Evolutionary conservation across 2,113 vertebrate genomes (phyloP).

Genomic region (Apodemus sylvaticus): DNA sequence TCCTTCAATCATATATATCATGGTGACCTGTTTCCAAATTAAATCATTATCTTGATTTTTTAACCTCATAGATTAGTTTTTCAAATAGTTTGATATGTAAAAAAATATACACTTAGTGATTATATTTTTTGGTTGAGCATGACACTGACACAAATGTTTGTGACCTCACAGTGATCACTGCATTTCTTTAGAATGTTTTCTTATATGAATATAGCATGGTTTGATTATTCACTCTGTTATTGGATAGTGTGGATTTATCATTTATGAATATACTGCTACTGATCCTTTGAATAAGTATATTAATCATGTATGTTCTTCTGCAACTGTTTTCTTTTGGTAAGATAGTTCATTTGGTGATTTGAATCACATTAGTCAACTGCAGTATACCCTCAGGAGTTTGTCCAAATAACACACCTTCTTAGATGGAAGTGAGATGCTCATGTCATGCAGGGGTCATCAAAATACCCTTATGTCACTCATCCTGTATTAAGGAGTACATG

Average conservation of each 20-base stretch:
- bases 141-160: neutral
- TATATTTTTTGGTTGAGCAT: neutral
- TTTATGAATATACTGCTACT: neutral
- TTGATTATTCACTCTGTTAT: neutral
- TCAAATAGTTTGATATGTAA: neutral
- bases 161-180: neutral
- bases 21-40: neutral
- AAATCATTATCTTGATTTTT: neutral
- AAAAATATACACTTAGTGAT: neutral
- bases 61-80: neutral
- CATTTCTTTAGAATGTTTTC: neutral
- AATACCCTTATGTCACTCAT: too few relatives aligned
- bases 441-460: neutral
- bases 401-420: neutral
- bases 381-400: neutral
- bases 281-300: neutral
- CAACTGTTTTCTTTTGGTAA: too few relatives aligned
- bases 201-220: neutral
- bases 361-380: neutral
- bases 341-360: too few relatives aligned
- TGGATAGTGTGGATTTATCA: neutral
- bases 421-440: neutral
- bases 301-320: neutral
- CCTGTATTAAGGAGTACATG: too few relatives aligned
- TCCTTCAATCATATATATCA: rapidly evolving